Evolutionary conservation across 1,140 invertebrate species (phyloP).

Genomic region (Macrotrachela quadricornifera): DNA sequence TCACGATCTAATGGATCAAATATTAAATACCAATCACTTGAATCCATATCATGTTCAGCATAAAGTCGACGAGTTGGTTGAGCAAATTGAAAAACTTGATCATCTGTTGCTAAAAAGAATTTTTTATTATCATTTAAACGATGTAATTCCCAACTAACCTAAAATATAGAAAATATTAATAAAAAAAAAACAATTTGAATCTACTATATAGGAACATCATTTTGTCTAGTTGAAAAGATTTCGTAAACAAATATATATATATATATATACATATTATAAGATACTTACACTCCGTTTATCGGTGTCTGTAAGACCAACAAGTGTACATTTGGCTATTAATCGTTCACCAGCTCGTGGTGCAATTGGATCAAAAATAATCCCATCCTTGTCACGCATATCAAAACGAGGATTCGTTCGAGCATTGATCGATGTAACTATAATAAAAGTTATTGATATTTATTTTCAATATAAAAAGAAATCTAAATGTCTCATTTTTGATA

Average conservation of each 20-base stretch:
- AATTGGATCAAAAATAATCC: conserved; percentile 6
- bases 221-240: too few relatives aligned
- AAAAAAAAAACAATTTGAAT: too few relatives aligned
- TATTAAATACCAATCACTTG: conserved; percentile 1
- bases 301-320: conserved; percentile 1
- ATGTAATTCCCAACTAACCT: conserved; percentile 1
- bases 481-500: too few relatives aligned
- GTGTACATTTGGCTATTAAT: conserved; percentile 6
- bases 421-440: too few relatives aligned
- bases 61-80: conserved; percentile 1
- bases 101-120: conserved; percentile 4
- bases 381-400: background rate
- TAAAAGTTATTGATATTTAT: too few relatives aligned
- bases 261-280: too few relatives aligned
- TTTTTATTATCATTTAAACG: conserved; percentile 5
- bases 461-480: too few relatives aligned
- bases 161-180: too few relatives aligned
- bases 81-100: conserved; percentile 3
- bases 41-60: conserved; percentile 6
- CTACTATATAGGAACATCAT: too few relatives aligned
- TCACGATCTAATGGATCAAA: conserved; percentile 8
- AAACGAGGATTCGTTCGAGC: too few relatives aligned
- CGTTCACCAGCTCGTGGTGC: conserved; percentile 8
- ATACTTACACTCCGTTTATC: background rate
- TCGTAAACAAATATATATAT: too few relatives aligned